phyloP scores from a whole-genome alignment of 2,888 invertebrate genomes.

The Hermodice carunculata region DNA sequence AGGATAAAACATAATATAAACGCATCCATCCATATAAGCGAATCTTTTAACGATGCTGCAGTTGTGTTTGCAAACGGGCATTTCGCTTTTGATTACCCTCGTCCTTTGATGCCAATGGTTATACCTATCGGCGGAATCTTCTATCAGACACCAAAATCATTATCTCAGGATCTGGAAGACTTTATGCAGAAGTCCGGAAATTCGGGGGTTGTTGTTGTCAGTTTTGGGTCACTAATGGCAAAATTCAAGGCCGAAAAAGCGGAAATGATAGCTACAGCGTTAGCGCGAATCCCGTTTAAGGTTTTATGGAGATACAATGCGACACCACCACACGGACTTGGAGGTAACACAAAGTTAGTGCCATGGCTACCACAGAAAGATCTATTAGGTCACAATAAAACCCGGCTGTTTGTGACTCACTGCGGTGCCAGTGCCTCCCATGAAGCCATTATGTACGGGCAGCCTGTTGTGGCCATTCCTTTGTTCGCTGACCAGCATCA shows the following conservation, averaged over 20 bases:
- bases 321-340: slow-evolving; percentile 46
- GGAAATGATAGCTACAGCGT: slow-evolving; percentile 57
- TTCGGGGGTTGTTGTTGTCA: slow-evolving; percentile 35
- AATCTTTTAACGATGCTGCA: slow-evolving; percentile 33
- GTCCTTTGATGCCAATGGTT: slow-evolving; percentile 38
- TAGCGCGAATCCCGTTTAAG: slow-evolving; percentile 60
- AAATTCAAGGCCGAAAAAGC: slow-evolving; percentile 25
- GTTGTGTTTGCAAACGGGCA: slow-evolving; percentile 38
- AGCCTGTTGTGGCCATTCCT: slow-evolving; percentile 69
- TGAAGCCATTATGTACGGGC: slow-evolving; percentile 73
- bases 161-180: slow-evolving; percentile 24
- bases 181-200: slow-evolving; percentile 28
- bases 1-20: slow-evolving; percentile 34
- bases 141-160: slow-evolving; percentile 14
- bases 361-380: slow-evolving; percentile 40
- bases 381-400: slow-evolving; percentile 75
- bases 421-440: slow-evolving; percentile 81
- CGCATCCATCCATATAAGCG: slow-evolving; percentile 23
- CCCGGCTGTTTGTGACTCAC: slow-evolving; percentile 79
- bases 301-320: slow-evolving; percentile 56
- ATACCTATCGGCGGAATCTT: slow-evolving; percentile 40
- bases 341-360: slow-evolving; percentile 34
- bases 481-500: slow-evolving; percentile 68
- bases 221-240: slow-evolving; percentile 35
- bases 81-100: slow-evolving; percentile 41